Base-by-base conservation (phyloP, 1,140 invertebrate species). In the Bombus confusus region DNA sequence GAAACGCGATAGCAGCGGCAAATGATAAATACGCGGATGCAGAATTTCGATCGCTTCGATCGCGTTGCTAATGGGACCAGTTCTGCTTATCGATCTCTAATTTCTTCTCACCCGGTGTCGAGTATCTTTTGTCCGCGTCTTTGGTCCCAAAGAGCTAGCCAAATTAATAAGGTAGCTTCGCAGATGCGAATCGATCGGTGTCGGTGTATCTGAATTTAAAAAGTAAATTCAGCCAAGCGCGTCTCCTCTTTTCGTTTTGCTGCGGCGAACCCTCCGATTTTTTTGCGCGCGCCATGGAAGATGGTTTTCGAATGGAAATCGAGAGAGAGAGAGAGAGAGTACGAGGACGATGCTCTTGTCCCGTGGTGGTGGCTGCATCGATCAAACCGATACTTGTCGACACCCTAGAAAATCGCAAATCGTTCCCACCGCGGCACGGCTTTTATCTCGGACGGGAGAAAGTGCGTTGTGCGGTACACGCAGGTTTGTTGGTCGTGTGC, bases 381-480 rank as follows among this genome's bases (percentile, higher is more conserved):
- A 87, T 88, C 87, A 77, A 84, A 88, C 68, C 57, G 59, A 37
- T 68, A 22, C n/a, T 81, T 74, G 5, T 62, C 59, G 62, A 77
- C 76, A 79, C 86, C 76, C 86, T 84, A 87, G 85, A 81, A 87
- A 87, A 88, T 88, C 71, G 80, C 75, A 74, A 39, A 83, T 39
- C 68, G 80, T 84, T 84, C 86, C 84, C 80, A 85, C 47, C 73
- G 80, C 83, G 87, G 72, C 84, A 37, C 34, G 47, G 64, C 80
- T 80, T 86, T 88, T 86, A 86, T 86, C 72, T 39, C 52, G 22
- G 64, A 77, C 69, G 64, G 73, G 88, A 88, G 88, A 90, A 90
- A 90, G 88, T 84, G 88, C 88, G 85, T 88, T 86, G 77, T 66
- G 79, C 81, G 76, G 59, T 86, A 81, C 47, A 82, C 75, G 37